Conservation (phyloP, 2,888 invertebrate genomes). For the Phrixothrix hirtus region DNA sequence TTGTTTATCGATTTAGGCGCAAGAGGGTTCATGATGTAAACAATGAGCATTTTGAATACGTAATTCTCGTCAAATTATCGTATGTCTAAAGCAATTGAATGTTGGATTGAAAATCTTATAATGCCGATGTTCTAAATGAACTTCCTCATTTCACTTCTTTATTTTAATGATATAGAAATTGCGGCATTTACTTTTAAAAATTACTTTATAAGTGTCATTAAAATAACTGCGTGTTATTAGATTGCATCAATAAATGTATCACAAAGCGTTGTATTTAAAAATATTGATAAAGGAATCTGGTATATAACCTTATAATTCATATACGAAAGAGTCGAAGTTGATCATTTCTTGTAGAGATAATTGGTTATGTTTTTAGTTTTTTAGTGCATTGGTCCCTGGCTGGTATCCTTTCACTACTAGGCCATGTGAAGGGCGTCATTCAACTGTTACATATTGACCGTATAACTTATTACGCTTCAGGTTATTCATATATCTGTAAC, state of each 20-base stretch:
- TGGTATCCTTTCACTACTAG: slow-evolving; percentile 28
- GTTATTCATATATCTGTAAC: neutral
- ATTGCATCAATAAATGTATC: slow-evolving; percentile 9
- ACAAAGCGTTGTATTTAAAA: slow-evolving; percentile 10
- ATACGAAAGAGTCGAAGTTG: slow-evolving; percentile 17
- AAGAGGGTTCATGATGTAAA: no score
- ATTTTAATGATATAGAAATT: neutral
- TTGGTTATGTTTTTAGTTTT: slow-evolving; percentile 24
- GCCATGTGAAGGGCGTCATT: slow-evolving; percentile 26
- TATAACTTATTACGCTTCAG: neutral
- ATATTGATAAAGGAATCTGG: slow-evolving; percentile 7
- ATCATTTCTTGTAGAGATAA: slow-evolving; percentile 16
- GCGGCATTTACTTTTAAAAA: neutral
- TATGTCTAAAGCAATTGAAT: no score
- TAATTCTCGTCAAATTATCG: no score
- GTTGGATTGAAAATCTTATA: neutral
- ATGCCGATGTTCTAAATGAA: no score
- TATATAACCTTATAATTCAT: slow-evolving; percentile 17
- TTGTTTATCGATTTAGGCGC: no score
- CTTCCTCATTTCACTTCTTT: slow-evolving; percentile 31
- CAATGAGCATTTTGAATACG: no score
- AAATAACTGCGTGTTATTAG: neutral
- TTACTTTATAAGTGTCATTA: slow-evolving; percentile 2
- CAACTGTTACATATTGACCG: neutral
- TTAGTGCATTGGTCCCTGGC: slow-evolving; percentile 15